Base-by-base conservation (phyloP, 2,888 invertebrate genomes). In the Diadegma fenestrale region DNA sequence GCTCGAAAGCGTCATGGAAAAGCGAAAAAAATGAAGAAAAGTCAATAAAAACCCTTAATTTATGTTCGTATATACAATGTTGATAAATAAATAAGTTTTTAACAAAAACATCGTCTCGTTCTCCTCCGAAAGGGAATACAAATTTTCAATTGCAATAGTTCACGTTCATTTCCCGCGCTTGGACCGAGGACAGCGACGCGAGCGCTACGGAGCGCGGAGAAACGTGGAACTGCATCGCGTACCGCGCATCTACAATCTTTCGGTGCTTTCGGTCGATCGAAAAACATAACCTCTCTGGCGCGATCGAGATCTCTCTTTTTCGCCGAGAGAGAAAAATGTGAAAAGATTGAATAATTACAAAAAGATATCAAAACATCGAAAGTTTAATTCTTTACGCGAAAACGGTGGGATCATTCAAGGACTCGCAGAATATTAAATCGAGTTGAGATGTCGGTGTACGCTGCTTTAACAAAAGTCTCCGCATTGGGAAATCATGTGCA, bases 11-110 rank as follows among this genome's bases (percentile, higher is more conserved):
- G 30, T 64, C 14, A 45, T 45, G 48, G 87, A 88, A n/a, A 88
- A 87, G 71, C 80, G 80, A 84, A 88, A 88, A 22, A 88, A 87
- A 80, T 71, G 14, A 75, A 81, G 58, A 58, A 26, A 0, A 26
- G 6, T 5, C 58, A 14, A 22, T 10, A 26, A 26, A 51, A 54
- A 8, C 54, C 2, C n/a, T 54, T 54, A 54, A 58, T 58, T 58
- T 58, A 14, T 58, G 12, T 26, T 26, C 58, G 26, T 14, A 26
- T 58, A 58, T 3, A 26, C 5, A 54, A 58, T 26, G 14, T 58
- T 58, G 14, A 26, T 58, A 58, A 26, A 58, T 58, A 26, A 26
- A 76, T 30, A 63, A 45, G 48, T 37, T 69, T 69, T 14, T 26
- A 58, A 26, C 14, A 26, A 26, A 58, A 26, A 58, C 14, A 26